Evolutionary conservation across 1,140 invertebrate species (phyloP), one percentile per base, ranked within the genome.

Genomic region (Drosophila ercepeae): DNA sequence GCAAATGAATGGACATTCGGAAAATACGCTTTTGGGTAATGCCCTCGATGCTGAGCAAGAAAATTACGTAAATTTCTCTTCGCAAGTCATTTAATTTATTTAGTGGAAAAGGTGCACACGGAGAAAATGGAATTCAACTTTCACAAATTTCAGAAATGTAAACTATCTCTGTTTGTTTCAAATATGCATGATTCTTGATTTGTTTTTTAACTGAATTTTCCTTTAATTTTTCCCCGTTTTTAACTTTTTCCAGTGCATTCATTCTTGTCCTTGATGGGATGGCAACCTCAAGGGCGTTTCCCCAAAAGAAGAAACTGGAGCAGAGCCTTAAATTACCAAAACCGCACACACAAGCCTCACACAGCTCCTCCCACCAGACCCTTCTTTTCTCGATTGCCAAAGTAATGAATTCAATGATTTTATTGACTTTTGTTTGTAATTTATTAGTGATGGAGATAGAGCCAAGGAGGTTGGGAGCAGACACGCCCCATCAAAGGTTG

Each of bases 351-450:
- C 42, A 53, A 25, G 34, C 55, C 42, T 45, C 41, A 49, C 42
- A 53, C 18, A 39, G 41, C 42, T 45, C 25, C 16, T n/a, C 27
- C 25, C 9, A 19, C 42, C 27, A 41, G 16, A 41, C 9, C 41
- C 9, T 3, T 13, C 6, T 23, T 16, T 46, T 16, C 19, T 4
- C 55, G 18, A 32, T 46, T 9, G 39, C 39, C 23, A 50, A 53
- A 53, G 75, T 82, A 82, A 83, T 84, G 81, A 81, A 81, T 86
- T 86, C 81, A 76, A 54, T 88, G 81, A 86, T 86, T 86, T 86
- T 86, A 86, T 86, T 86, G 81, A 86, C 81, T 86, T 88, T 86
- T 81, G 67, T 79, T 61, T 79, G 81, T 86, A 86, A 86, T 86
- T 86, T 86, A 86, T 86, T 86, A 76, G 79, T 68, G 25, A 61